Evolutionary conservation across 64 coral and sea anemone species (phyloP).

Genomic region (Catalaphyllia jardinei): DNA sequence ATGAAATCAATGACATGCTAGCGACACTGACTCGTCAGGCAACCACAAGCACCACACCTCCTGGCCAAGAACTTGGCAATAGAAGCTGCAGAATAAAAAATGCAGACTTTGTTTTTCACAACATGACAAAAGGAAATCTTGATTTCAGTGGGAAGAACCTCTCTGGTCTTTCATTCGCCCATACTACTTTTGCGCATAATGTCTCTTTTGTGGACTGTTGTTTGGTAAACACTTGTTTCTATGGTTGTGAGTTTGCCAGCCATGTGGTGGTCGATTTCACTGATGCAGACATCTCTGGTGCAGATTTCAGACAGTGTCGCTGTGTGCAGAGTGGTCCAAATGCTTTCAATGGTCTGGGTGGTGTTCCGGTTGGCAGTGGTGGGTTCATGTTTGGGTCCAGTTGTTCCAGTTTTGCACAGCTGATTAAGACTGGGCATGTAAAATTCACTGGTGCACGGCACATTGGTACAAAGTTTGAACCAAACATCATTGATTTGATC

Average conservation of each 20-base stretch:
- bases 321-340: constrained; percentile 82
- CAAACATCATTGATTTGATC: constrained; percentile 79
- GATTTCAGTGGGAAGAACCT: constrained; percentile 89
- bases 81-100: constrained; percentile 11
- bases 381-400: constrained; percentile 98
- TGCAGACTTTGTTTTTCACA: constrained; percentile 91
- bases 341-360: constrained; percentile 66
- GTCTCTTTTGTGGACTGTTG: constrained; percentile 80
- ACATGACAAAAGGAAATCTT: constrained; percentile 95
- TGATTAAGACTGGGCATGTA: constrained; percentile 86
- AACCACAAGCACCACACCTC: neutral
- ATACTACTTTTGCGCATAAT: constrained; percentile 97
- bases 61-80: neutral
- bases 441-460: constrained; percentile 88
- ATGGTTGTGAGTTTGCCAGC: constrained; percentile 98
- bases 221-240: constrained; percentile 86
- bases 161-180: constrained; percentile 88
- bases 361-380: constrained; percentile 42
- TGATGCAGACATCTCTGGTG: constrained; percentile 83
- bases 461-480: constrained; percentile 97
- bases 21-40: constrained; percentile 77
- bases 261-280: constrained; percentile 95
- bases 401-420: constrained; percentile 92
- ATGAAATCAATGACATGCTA: constrained; percentile 86
- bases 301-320: constrained; percentile 96